Percentiles rank a stretch among this genome's conserved stretches.
Evolutionary conservation across 1,140 invertebrate species (phyloP).

Genomic region (Scaptomyza hsui): DNA sequence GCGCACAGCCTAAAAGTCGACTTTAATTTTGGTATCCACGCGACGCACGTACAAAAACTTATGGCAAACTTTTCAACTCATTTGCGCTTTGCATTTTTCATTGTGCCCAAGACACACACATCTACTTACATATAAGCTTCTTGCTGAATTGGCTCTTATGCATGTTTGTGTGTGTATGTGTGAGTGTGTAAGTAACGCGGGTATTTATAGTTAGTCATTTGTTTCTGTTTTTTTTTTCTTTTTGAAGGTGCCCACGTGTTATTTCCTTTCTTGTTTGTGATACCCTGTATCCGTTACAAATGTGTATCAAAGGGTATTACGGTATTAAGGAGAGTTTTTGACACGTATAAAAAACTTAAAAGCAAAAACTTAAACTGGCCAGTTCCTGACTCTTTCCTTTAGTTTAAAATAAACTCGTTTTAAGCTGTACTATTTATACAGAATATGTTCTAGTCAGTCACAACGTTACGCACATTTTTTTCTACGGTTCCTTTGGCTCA

Average conservation of each 20-base stretch:
- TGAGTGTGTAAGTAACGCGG: constrained; percentile 18
- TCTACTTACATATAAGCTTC: constrained; percentile 7
- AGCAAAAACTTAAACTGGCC: too few relatives aligned
- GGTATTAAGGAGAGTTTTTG: not conserved
- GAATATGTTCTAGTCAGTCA: not conserved
- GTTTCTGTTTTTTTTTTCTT: constrained; percentile 60
- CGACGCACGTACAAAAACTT: constrained; percentile 60
- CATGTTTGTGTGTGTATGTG: too few relatives aligned
- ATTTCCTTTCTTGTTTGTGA: constrained; percentile 13
- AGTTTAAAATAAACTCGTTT: too few relatives aligned
- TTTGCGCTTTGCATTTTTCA: constrained; percentile 79
- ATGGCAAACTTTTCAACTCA: constrained; percentile 81
- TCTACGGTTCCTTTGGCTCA: not conserved
- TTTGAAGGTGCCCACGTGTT: constrained; percentile 32
- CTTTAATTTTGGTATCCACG: constrained; percentile 59
- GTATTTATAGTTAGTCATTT: constrained; percentile 77
- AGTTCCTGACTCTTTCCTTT: too few relatives aligned
- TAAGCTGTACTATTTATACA: too few relatives aligned
- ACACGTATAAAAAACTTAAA: too few relatives aligned
- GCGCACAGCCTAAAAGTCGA: constrained; percentile 56
- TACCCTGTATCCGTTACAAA: constrained; percentile 1
- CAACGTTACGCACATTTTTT: not conserved
- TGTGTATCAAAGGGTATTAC: not conserved
- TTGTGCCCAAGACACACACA: constrained; percentile 60
- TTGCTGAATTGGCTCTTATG: not conserved